Conservation (phyloP, 1,140 invertebrate genomes). For the Eriocheir sinensis region DNA sequence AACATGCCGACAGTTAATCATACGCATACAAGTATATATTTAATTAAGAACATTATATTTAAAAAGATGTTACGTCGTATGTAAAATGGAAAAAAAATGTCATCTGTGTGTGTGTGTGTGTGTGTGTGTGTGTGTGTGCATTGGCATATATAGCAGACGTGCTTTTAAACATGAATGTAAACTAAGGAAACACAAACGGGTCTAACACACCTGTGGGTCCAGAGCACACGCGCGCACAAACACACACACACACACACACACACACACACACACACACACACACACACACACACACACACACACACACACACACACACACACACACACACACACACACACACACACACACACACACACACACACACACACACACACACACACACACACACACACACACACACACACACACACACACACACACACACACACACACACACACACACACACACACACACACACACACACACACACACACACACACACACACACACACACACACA, state of each 20-base stretch:
- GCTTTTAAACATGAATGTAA: slow-evolving; percentile 24
- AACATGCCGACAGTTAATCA: slow-evolving; percentile 14
- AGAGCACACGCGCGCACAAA: not conserved
- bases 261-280: not conserved
- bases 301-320: not conserved
- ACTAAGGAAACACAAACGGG: not conserved
- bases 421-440: too few species aligned
- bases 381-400: slow-evolving; percentile 22
- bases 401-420: slow-evolving; percentile 22
- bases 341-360: too few species aligned
- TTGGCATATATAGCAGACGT: not conserved
- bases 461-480: slow-evolving; percentile 26
- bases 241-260: too few species aligned
- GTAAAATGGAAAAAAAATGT: not conserved
- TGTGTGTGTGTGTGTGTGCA: slow-evolving; percentile 51
- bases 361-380: not conserved
- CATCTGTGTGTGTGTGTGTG: slow-evolving; percentile 54
- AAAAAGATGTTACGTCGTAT: not conserved
- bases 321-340: too few species aligned
- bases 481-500: slow-evolving; percentile 15
- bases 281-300: not conserved
- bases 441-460: too few species aligned
- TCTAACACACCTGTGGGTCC: slow-evolving; percentile 11
- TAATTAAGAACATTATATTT: not conserved
- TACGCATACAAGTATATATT: not conserved